phyloP scores from a whole-genome alignment of 2,797 vertebrate species.

The Myotis planiceps region DNA sequence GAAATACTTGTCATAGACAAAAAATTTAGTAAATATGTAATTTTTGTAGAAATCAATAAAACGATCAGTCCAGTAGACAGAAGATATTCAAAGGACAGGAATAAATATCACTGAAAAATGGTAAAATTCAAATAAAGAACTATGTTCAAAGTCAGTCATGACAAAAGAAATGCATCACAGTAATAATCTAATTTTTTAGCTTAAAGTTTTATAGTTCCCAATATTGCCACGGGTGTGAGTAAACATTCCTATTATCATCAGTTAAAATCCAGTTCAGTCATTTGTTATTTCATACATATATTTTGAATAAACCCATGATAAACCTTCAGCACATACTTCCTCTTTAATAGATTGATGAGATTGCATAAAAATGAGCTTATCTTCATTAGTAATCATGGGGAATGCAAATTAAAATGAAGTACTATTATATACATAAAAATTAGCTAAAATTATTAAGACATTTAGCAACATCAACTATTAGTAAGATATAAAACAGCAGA shows the following conservation, averaged over 20 bases:
- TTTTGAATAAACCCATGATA: conserved; percentile 15
- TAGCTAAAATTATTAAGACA: not conserved
- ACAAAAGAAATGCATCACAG: not conserved
- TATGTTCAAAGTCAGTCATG: conserved; percentile 2
- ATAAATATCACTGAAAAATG: not conserved
- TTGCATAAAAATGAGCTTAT: not conserved
- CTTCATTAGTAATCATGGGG: not conserved
- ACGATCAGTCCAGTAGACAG: not conserved
- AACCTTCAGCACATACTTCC: not conserved
- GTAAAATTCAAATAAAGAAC: not conserved
- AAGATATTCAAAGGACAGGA: not conserved
- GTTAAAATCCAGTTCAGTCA: not conserved
- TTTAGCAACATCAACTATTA: not conserved
- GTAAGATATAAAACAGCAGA: not conserved
- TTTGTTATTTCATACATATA: not conserved
- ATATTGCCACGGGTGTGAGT: not conserved
- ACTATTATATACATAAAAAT: not conserved
- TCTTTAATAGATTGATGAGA: not conserved
- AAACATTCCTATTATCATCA: not conserved
- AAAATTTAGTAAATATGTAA: not conserved
- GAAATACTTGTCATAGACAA: not conserved
- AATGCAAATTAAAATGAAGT: not conserved
- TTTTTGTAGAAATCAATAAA: conserved; percentile 2
- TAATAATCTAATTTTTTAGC: not conserved
- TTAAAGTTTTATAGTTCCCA: not conserved